Evolutionary conservation across 2,888 invertebrate species (phyloP), one percentile per base, ranked within the genome.

Genomic region (Cenopis cana): DNA sequence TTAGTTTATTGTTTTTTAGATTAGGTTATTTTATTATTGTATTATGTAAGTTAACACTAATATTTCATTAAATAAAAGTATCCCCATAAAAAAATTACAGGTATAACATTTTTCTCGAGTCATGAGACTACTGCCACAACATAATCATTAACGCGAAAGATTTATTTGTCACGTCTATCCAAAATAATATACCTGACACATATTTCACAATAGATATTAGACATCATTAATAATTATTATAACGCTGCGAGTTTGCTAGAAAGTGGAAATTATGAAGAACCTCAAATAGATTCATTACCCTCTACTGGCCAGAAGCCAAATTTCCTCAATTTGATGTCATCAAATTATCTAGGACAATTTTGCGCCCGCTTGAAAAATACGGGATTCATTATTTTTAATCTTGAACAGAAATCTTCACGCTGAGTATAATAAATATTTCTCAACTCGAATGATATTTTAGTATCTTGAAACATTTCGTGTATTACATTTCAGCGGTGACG

Each of bases 341-440:
- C 88, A 89, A 88, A 89, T 90, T 86, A 91, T 91, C 86, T 89
- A 88, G 90, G 88, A 89, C 91, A 88, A 91, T 91, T 89, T 90
- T 88, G 89, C 88, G 87, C 82, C 84, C 85, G 85, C 82, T 87
- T 89, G 89, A 85, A 89, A 89, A 90, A 88, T 86, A 84, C 84
- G 75, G 78, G 79, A 85, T 82, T 86, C 84, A 89, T 89, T 89
- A 89, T 88, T 89, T 91, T 88, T 89, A n/a, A 89, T 89, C 84
- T 85, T 76, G 77, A 83, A 79, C 81, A 85, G 84, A 83, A 85
- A 87, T 87, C 84, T 86, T 79, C 79, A 84, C 74, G 82, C 64
- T n/a, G 82, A 83, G 83, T 81, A 73, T 65, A 78, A 83, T 80
- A 81, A 82, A 82, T 81, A 81, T 82, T 82, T 79, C 80, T 80